Evolutionary conservation across 2,113 vertebrate species (phyloP).

Genomic region (Orcinus orca): DNA sequence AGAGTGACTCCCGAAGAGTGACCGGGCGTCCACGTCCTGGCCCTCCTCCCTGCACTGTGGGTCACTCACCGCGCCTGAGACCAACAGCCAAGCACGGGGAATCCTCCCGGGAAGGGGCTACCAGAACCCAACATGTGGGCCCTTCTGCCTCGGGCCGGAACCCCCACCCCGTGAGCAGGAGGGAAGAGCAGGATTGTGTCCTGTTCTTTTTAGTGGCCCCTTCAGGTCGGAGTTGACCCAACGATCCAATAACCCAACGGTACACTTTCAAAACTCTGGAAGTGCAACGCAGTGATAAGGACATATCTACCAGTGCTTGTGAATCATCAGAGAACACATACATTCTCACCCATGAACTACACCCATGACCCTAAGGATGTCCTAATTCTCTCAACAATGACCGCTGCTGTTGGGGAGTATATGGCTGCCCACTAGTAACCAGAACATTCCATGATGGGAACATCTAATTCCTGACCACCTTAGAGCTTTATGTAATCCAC

Average conservation of each 20-base stretch:
- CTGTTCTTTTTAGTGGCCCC: not conserved
- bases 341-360: not conserved
- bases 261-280: not conserved
- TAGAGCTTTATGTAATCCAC: not conserved
- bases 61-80: not conserved
- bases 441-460: not conserved
- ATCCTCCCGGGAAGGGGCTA: fast-evolving
- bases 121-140: fast-evolving
- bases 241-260: not conserved
- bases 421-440: not conserved
- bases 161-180: not conserved
- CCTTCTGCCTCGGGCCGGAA: fast-evolving
- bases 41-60: not conserved
- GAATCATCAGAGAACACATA: not conserved
- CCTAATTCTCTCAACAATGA: not conserved
- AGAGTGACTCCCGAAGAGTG: not conserved
- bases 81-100: not conserved
- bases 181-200: not conserved
- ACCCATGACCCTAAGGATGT: fast-evolving
- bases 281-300: no score
- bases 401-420: not conserved
- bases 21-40: fast-evolving
- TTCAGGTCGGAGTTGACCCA: not conserved
- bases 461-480: not conserved
- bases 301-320: not conserved